phyloP scores from a whole-genome alignment of 2,888 invertebrate genomes.

The Petrolisthes manimaculis region DNA sequence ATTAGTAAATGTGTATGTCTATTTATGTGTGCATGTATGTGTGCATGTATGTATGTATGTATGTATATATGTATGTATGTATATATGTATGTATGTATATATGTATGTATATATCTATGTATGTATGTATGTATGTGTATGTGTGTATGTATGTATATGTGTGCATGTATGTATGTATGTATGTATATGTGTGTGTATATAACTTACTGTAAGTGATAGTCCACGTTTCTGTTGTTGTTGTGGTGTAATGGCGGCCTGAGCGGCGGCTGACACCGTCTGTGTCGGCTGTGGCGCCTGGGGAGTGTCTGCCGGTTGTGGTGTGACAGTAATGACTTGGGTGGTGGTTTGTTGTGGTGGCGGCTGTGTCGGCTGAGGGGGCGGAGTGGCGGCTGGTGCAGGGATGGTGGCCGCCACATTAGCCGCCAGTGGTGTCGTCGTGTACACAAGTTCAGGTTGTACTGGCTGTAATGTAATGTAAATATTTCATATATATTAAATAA shows the following conservation, averaged over 20 bases:
- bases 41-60: constrained; percentile 2
- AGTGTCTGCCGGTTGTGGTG: constrained; percentile 37
- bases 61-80: constrained; percentile 4
- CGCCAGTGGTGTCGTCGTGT: constrained; percentile 43
- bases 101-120: neutral
- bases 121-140: constrained; percentile 6
- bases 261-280: constrained; percentile 21
- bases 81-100: neutral
- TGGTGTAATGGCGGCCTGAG: constrained; percentile 16
- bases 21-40: too few species aligned
- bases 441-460: constrained; percentile 63
- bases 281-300: constrained; percentile 21
- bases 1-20: too few species aligned
- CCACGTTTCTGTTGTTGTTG: constrained; percentile 63
- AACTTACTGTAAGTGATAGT: constrained; percentile 64
- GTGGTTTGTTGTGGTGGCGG: constrained; percentile 14
- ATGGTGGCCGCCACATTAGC: constrained; percentile 38
- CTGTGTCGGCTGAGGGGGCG: constrained; percentile 41
- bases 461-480: constrained; percentile 41
- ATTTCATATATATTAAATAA: too few species aligned
- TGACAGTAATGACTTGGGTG: constrained; percentile 43
- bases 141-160: neutral
- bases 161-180: too few species aligned
- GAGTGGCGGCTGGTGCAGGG: constrained; percentile 21
- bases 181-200: too few species aligned